Base-by-base conservation (phyloP, 2,888 invertebrate genomes). In the Pyrochroa serraticornis region DNA sequence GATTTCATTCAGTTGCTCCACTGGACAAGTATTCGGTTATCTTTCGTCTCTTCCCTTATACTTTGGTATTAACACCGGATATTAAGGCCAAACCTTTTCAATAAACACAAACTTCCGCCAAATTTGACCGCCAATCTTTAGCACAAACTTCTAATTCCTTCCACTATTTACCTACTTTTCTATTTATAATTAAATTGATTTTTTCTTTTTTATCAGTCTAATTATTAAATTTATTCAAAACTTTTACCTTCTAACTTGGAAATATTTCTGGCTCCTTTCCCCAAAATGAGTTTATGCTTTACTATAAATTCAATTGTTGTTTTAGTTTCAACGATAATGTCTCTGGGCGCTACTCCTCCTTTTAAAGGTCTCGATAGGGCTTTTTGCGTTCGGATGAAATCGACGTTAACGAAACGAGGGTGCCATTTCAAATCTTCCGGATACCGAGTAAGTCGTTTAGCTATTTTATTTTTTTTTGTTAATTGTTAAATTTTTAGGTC, bases 371-470 rank as follows among this genome's bases (percentile, higher is more conserved):
- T 92, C 81, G 95, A 95, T 73, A 82, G 95, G 73, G 93, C 95
- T 38, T 95, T 96, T 81, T 97, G 97, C 80, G 85, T 97, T 44
- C 86, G 97, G 66, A 97, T 97, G 97, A 97, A 97, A 79, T 97
- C 97, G 51, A 97, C 97, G 0, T 84, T 97, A 61, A 97, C 97
- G 45, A 97, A 97, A 82, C 84, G 97, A 73, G 97, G 97, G 58
- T 97, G 97, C 77, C 95, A 96, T 80, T 95, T 95, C 81, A 96
- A 96, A 80, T 95, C 95, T 35, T 95, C 95, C 64, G 95, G 95
- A 79, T 95, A 95, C 80, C 87, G 95, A 87, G 95, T 95, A 84
- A 88, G 91, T 34, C 22, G 22, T 3, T 22, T 22, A 2, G 22
- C 22, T n/a, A n/a, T n/a, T n/a, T n/a, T n/a, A n/a, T n/a, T n/a